These are phyloP conservation scores for Montipora cactus DNA, from an alignment of 64 coral and sea anemone species.

Conservation along the genomic window DNA sequence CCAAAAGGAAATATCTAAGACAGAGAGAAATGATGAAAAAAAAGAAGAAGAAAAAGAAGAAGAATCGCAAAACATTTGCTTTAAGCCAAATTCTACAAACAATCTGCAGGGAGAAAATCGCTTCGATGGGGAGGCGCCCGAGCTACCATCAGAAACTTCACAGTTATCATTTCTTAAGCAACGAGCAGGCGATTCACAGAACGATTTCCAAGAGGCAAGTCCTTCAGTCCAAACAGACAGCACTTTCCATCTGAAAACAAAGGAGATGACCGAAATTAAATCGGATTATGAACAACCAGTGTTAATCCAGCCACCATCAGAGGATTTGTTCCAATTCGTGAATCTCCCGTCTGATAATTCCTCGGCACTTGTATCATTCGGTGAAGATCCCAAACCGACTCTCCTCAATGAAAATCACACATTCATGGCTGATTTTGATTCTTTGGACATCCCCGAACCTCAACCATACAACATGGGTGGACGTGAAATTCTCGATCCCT, in stretches of 20 bases:
- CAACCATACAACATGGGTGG: neutral
- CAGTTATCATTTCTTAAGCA: neutral
- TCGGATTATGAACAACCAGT: neutral
- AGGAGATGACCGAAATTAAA: neutral
- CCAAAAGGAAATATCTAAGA: neutral
- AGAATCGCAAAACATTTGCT: neutral
- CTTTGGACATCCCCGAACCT: neutral
- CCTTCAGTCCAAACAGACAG: neutral
- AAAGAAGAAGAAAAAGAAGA: neutral
- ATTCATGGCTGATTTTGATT: neutral
- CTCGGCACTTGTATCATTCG: neutral
- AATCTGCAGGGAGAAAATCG: neutral
- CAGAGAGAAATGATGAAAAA: no score
- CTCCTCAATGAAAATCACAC: neutral
- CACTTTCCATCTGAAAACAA: neutral
- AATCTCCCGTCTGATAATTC: neutral
- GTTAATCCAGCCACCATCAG: conserved; percentile 55
- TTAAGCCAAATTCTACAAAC: neutral
- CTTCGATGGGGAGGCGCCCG: neutral
- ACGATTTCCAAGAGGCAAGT: neutral
- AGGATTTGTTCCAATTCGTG: conserved; percentile 52
- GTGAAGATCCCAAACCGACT: neutral
- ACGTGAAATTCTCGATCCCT: conserved; percentile 22
- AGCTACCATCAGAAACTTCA: neutral
- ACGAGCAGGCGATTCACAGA: neutral